Percentiles rank a stretch among this genome's conserved stretches.
These are phyloP conservation scores for Ferdinandea cuprea DNA, from an alignment of 2,888 invertebrate genomes.

Conservation along the genomic window DNA sequence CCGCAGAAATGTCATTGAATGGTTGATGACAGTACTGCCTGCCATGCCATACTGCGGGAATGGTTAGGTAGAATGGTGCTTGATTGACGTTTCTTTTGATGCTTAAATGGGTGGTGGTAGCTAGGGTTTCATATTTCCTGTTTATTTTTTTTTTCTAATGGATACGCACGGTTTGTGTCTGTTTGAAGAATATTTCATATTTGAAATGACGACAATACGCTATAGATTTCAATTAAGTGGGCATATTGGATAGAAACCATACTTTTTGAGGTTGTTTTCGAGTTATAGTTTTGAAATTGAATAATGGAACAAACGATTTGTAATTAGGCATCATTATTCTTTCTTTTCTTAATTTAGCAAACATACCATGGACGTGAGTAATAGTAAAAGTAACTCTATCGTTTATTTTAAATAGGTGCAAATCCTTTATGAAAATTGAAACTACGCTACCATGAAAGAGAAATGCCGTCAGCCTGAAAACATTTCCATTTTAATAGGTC, in stretches of 20 bases:
- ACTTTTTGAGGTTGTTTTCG: constrained; percentile 23
- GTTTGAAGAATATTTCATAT: constrained; percentile 18
- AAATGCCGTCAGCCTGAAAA: no score
- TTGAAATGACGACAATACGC: constrained; percentile 51
- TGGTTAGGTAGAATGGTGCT: constrained; percentile 35
- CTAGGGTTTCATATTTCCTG: constrained; percentile 63
- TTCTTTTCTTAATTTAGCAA: no score
- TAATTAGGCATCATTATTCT: constrained; percentile 35
- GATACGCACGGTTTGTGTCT: constrained; percentile 18
- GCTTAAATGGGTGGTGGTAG: constrained; percentile 59
- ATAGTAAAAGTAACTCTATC: not conserved
- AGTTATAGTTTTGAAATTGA: constrained; percentile 29
- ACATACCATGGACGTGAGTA: not conserved
- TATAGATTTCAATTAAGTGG: constrained; percentile 66
- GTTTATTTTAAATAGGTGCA: not conserved
- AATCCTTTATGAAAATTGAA: no score
- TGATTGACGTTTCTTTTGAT: constrained; percentile 73
- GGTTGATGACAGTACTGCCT: constrained; percentile 59
- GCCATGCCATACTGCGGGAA: constrained; percentile 24
- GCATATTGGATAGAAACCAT: constrained; percentile 60
- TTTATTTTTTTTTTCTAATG: constrained; percentile 47
- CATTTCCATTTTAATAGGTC: no score
- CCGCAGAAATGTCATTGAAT: constrained; percentile 62
- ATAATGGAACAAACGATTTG: constrained; percentile 52
- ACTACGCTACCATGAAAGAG: no score